These are phyloP conservation scores for Homarus americanus DNA, from an alignment of 1,140 invertebrate genomes.

Conservation along the genomic window DNA sequence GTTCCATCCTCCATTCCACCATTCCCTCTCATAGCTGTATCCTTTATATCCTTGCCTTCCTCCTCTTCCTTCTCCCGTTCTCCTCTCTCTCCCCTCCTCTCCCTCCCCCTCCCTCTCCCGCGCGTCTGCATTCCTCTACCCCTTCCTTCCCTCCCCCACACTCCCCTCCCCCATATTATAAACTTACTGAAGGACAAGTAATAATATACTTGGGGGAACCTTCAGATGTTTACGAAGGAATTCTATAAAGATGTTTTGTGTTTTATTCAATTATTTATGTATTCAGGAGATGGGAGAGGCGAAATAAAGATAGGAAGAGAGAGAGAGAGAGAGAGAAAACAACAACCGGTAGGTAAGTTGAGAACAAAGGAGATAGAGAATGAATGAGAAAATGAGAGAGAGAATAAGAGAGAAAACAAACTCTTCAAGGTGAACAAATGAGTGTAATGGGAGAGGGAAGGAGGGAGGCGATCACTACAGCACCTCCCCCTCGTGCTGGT, in stretches of 20 bases:
- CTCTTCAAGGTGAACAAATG: neutral
- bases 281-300: neutral
- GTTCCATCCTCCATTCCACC: too few species aligned
- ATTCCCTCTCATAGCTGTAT: too few species aligned
- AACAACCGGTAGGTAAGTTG: neutral
- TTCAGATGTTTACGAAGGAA: neutral
- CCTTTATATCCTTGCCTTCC: neutral
- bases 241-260: neutral
- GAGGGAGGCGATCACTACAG: neutral
- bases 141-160: too few species aligned
- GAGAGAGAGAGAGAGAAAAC: neutral
- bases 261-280: too few species aligned
- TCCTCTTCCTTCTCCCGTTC: neutral
- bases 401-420: neutral
- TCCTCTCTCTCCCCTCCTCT: neutral
- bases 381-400: too few species aligned
- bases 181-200: too few species aligned
- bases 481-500: too few species aligned
- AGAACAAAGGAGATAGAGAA: neutral
- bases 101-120: slow-evolving; percentile 4
- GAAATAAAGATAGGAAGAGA: too few species aligned
- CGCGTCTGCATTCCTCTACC: too few species aligned
- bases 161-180: too few species aligned
- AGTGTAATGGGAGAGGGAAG: neutral
- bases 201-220: too few species aligned